Evolutionary conservation across 64 coral and sea anemone species (phyloP).

Genomic region (Pachyseris speciosa): DNA sequence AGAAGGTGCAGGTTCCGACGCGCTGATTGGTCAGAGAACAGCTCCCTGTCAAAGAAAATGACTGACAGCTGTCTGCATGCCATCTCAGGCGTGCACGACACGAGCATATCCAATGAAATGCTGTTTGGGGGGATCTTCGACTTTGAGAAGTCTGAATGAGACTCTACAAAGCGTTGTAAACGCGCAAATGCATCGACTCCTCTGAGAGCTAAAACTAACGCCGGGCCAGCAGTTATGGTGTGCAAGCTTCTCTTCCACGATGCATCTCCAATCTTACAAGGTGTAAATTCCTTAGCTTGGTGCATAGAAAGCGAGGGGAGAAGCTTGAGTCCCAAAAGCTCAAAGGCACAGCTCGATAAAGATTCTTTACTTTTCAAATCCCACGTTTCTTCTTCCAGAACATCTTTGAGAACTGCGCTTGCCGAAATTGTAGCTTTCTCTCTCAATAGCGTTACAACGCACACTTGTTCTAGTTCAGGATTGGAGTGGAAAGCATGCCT

Average conservation of each 20-base stretch:
- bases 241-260: constrained; percentile 86
- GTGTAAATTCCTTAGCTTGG: constrained; percentile 94
- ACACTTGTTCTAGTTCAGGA: constrained; percentile 94
- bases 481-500: constrained; percentile 90
- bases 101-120: constrained; percentile 63
- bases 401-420: neutral
- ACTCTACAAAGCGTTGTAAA: constrained; percentile 72
- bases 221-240: constrained; percentile 72
- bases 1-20: constrained; percentile 64
- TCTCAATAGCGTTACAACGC: constrained; percentile 77
- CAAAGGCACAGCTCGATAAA: constrained; percentile 58
- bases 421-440: constrained; percentile 51
- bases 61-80: constrained; percentile 92
- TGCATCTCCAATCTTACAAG: constrained; percentile 77
- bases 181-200: constrained; percentile 79
- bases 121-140: constrained; percentile 57
- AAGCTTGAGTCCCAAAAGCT: constrained; percentile 88
- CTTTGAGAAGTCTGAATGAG: constrained; percentile 34
- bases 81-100: constrained; percentile 91
- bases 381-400: neutral
- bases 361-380: neutral
- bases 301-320: constrained; percentile 74
- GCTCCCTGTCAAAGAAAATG: constrained; percentile 86
- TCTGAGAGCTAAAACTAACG: constrained; percentile 79
- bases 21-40: constrained; percentile 78